Evolutionary conservation across 2,888 invertebrate species (phyloP).

Genomic region (Drosophila nigricruria): DNA sequence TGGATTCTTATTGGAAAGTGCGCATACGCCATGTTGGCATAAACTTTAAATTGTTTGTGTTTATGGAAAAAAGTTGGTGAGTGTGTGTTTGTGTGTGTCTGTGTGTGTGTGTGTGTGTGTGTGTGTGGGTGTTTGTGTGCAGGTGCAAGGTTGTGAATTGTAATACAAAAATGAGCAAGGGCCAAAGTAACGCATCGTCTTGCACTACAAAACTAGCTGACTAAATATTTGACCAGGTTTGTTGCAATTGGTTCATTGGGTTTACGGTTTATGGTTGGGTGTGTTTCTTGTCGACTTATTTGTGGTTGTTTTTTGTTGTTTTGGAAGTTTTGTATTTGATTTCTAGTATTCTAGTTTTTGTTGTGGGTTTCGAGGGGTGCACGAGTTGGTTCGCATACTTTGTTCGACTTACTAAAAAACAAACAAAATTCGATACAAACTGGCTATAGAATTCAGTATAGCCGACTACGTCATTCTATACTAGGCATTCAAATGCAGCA

Average conservation of each 20-base stretch:
- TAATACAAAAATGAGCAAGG: conserved; percentile 56
- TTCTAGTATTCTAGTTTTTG: conserved; percentile 20
- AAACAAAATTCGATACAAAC: conserved; percentile 84
- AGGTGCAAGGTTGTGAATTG: conserved; percentile 45
- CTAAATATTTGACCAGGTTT: conserved; percentile 39
- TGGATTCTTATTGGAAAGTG: conserved; percentile 42
- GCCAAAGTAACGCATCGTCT: conserved; percentile 55
- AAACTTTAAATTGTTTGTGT: conserved; percentile 46
- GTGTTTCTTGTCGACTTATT: conserved; percentile 22
- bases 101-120: conserved; percentile 12
- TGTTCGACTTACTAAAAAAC: conserved; percentile 83
- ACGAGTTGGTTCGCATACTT: conserved; percentile 82
- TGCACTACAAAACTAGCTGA: conserved; percentile 50
- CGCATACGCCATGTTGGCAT: conserved; percentile 50
- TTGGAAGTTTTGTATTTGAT: conserved; percentile 4
- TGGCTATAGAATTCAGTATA: conserved; percentile 78
- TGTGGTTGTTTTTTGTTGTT: conserved; percentile 14
- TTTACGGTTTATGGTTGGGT: conserved; percentile 21
- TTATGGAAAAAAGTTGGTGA: conserved; percentile 21
- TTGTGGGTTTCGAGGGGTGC: conserved; percentile 52
- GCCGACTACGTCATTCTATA: conserved; percentile 70
- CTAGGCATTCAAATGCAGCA: conserved; percentile 73
- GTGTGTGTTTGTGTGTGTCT: conserved; percentile 30
- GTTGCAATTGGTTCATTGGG: conserved; percentile 36
- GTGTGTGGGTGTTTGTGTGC: conserved; percentile 34